A percentile compares a stretch with the other conserved stretches of the same genome.
These are phyloP conservation scores for Odontocerum albicorne DNA, from an alignment of 2,888 invertebrate genomes.

Conservation along the genomic window DNA sequence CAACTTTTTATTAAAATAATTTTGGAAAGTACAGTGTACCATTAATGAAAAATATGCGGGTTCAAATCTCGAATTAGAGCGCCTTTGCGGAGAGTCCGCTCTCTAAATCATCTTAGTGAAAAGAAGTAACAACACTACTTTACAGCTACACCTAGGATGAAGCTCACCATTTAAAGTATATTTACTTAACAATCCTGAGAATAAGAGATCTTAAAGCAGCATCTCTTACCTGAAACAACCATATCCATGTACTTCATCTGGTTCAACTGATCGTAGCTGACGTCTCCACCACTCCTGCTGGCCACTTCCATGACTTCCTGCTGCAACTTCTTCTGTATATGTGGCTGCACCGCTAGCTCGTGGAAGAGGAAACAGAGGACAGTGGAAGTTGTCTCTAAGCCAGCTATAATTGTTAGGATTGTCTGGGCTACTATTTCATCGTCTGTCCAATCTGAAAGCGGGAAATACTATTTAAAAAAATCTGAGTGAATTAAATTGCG, in stretches of 20 bases:
- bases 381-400: constrained; percentile 44
- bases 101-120: too few relatives aligned
- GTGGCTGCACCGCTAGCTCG: constrained; percentile 44
- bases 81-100: too few relatives aligned
- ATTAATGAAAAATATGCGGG: too few relatives aligned
- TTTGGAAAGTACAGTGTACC: too few relatives aligned
- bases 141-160: too few relatives aligned
- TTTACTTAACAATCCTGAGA: too few relatives aligned
- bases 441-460: constrained; percentile 40
- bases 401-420: constrained; percentile 44
- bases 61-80: too few relatives aligned
- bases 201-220: too few relatives aligned
- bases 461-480: not conserved
- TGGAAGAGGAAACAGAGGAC: constrained; percentile 42
- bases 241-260: too few relatives aligned
- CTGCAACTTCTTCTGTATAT: constrained; percentile 43
- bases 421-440: constrained; percentile 44
- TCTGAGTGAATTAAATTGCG: constrained; percentile 42
- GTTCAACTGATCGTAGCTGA: constrained; percentile 48
- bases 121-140: too few relatives aligned
- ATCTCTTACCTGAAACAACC: constrained; percentile 61
- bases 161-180: too few relatives aligned
- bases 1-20: too few relatives aligned
- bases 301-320: constrained; percentile 43
- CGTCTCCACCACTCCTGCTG: constrained; percentile 44